Base-by-base conservation (phyloP, 2,888 invertebrate species). In the Phortica okadai region DNA sequence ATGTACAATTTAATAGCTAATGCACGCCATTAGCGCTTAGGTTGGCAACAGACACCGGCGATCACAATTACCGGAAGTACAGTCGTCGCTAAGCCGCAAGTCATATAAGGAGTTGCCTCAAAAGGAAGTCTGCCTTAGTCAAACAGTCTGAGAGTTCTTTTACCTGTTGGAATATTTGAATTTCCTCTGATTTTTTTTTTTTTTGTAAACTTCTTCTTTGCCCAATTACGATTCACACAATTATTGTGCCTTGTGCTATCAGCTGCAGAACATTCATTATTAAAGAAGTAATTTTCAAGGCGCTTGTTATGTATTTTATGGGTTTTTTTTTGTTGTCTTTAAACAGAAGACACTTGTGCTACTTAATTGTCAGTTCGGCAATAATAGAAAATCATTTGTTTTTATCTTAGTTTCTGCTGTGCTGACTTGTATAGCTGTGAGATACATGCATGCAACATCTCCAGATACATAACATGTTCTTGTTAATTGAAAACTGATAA, bases 401-500 rank as follows among this genome's bases (percentile, higher is more conserved):
- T 45, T 45, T 59, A 50, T 59, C 11, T 73, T 73, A 54, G 73
- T 73, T 59, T 73, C 21, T 42, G 44, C 45, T n/a, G 21, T n/a
- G 45, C 74, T 64, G 21, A 7, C 64, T 82, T 82, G 81, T 84
- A 79, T 84, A 80, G 81, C 80, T 83, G 75, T 25, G 67, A 82
- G 82, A 84, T 80, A 80, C 79, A 73, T 80, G 80, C 79, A 80
- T 80, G 80, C 80, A 8, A 42, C 56, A 59, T 79, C 77, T 45
- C n/a, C 72, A 78, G 58, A 78, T 79, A 88, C 84, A 83, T 82
- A 87, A 82, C 84, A 88, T 80, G 86, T 83, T 87, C 84, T 84
- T 87, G 88, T 88, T 87, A 87, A 87, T 88, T 87, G 87, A 86
- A 86, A 87, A 88, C 82, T 88, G 87, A 87, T 88, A 87, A 88